Evolutionary conservation across 2,113 vertebrate species (phyloP).

Genomic region (Seriola rivoliana): DNA sequence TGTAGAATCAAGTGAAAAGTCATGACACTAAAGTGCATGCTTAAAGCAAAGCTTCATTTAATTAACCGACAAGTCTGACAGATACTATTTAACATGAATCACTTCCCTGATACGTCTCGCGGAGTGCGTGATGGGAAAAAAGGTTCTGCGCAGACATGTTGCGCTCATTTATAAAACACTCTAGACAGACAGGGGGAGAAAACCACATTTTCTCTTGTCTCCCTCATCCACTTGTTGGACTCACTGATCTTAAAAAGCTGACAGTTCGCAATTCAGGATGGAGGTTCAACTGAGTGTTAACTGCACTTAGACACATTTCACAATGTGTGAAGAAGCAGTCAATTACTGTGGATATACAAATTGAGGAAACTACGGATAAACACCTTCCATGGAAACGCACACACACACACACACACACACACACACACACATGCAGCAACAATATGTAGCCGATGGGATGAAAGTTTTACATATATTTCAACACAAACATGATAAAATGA

Average conservation of each 20-base stretch:
- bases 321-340: neutral
- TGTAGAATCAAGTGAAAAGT: constrained; percentile 64
- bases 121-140: constrained; percentile 58
- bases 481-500: neutral
- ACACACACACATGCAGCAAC: neutral
- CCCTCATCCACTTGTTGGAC: constrained; percentile 66
- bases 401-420: neutral
- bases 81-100: constrained; percentile 77
- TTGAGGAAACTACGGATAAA: neutral
- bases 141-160: constrained; percentile 59
- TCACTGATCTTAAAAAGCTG: constrained; percentile 60
- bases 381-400: neutral
- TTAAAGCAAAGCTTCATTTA: constrained; percentile 74
- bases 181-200: constrained; percentile 60
- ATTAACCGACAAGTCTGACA: constrained; percentile 78
- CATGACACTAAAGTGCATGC: constrained; percentile 54
- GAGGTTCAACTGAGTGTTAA: constrained; percentile 56
- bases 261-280: constrained; percentile 43
- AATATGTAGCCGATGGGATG: neutral
- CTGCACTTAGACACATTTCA: constrained; percentile 38
- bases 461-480: neutral
- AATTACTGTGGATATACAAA: neutral
- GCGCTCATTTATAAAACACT: constrained; percentile 69
- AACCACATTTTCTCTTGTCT: constrained; percentile 57
- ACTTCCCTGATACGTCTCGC: constrained; percentile 62